These are phyloP conservation scores for Drosophila glabriapex DNA, from an alignment of 2,888 invertebrate species.

Conservation along the genomic window DNA sequence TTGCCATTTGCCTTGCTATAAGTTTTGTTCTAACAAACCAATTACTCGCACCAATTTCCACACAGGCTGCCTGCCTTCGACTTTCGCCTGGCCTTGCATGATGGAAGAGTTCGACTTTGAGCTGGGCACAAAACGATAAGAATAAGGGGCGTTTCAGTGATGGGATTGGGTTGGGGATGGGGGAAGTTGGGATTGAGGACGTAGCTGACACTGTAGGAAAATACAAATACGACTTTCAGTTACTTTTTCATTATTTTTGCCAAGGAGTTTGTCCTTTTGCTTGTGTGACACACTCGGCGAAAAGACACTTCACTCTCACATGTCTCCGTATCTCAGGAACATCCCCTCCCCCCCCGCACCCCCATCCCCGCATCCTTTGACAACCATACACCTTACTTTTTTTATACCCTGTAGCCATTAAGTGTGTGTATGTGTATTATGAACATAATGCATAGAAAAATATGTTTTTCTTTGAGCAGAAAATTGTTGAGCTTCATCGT, in stretches of 20 bases:
- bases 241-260: constrained; percentile 80
- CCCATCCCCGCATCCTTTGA: background rate
- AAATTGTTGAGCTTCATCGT: background rate
- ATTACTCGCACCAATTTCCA: constrained; percentile 81
- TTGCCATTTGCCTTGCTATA: constrained; percentile 67
- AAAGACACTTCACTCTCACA: constrained; percentile 30
- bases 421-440: background rate
- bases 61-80: constrained; percentile 65
- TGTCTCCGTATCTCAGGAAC: constrained; percentile 33
- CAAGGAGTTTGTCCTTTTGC: constrained; percentile 79
- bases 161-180: background rate
- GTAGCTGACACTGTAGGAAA: constrained; percentile 51
- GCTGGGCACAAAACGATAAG: constrained; percentile 14
- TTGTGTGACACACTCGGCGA: constrained; percentile 50
- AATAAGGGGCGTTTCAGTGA: background rate
- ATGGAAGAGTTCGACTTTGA: constrained; percentile 80
- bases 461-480: background rate
- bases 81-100: constrained; percentile 58
- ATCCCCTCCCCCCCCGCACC: background rate
- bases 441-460: background rate
- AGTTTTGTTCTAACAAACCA: constrained; percentile 80
- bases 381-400: background rate
- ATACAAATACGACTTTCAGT: constrained; percentile 81
- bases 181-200: background rate
- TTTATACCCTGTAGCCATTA: constrained; percentile 9